Evolutionary conservation across 2,888 invertebrate species (phyloP), one percentile per base, ranked within the genome.

Genomic region (Papilio protenor): DNA sequence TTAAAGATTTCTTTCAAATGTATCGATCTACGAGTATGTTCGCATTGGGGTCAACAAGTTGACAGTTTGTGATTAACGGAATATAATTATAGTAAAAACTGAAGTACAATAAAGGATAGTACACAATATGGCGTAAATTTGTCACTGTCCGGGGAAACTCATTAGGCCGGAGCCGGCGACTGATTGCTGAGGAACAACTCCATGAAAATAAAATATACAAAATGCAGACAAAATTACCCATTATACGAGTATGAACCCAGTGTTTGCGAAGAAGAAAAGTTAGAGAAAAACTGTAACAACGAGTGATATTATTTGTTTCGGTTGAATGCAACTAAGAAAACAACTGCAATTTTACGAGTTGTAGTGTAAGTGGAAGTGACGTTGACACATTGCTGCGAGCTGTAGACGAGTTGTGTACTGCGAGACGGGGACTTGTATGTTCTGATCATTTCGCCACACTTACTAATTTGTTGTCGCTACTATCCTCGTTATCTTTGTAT

Each of bases 141-240:
- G 69, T 75, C 75, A 69, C 27, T 33, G 75, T 66, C 75, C 33
- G 55, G 33, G 49, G 75, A 40, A 40, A 55, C 18, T 75, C 66
- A 69, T 75, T 75, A 75, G 75, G 75, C 21, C 18, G 49, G 16
- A 10, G 66, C n/a, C 21, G 23, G 14, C 52, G 49, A 52, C 64
- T 66, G 75, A 75, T 66, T 64, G 64, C 64, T 52, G 18, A 23
- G 75, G 66, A 23, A 14, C 61, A 23, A 23, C 23, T 6, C 14
- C 14, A 27, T 27, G 61, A 61, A 61, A 61, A 59, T 16, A 57
- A 27, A 27, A 12, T 23, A 59, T 11, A 59, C 52, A 18, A 59
- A 59, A 21, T 21, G 57, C n/a, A 23, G 23, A 18, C 55, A 55
- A n/a, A 21, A 55, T 21, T n/a, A 55, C 55, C 21, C 2, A n/a